These are phyloP conservation scores for Pachyramphus minor DNA, from an alignment of 2,113 vertebrate genomes.

Conservation along the genomic window DNA sequence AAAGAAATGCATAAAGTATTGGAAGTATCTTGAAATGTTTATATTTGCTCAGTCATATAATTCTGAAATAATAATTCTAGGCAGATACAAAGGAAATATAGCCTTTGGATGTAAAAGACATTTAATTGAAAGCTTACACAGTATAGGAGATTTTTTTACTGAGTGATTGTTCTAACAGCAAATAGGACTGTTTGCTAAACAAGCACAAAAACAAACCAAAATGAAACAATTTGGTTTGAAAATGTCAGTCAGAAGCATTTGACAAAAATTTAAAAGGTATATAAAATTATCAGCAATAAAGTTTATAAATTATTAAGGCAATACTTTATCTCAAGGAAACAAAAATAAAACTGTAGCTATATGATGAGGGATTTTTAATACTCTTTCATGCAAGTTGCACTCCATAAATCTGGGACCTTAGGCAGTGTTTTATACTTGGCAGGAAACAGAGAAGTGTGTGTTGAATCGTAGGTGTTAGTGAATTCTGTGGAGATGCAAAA, in stretches of 20 bases:
- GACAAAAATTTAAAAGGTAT: background rate
- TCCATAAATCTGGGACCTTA: background rate
- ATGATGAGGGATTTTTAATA: background rate
- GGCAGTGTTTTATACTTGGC: background rate
- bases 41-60: background rate
- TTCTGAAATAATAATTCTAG: background rate
- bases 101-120: background rate
- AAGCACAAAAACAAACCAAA: too few species aligned
- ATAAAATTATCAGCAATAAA: background rate
- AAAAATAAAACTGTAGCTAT: background rate
- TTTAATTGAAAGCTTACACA: background rate
- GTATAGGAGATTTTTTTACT: background rate
- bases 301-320: background rate
- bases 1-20: background rate
- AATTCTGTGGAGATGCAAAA: background rate
- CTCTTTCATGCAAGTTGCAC: background rate
- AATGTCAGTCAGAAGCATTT: background rate
- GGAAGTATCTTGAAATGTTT: background rate
- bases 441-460: background rate
- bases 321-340: background rate
- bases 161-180: background rate
- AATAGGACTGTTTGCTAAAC: too few species aligned
- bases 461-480: background rate
- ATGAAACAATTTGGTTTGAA: too few species aligned
- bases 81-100: background rate